These are phyloP conservation scores for Dyspetes luteomarginatus DNA, from an alignment of 2,888 invertebrate species.

Conservation along the genomic window DNA sequence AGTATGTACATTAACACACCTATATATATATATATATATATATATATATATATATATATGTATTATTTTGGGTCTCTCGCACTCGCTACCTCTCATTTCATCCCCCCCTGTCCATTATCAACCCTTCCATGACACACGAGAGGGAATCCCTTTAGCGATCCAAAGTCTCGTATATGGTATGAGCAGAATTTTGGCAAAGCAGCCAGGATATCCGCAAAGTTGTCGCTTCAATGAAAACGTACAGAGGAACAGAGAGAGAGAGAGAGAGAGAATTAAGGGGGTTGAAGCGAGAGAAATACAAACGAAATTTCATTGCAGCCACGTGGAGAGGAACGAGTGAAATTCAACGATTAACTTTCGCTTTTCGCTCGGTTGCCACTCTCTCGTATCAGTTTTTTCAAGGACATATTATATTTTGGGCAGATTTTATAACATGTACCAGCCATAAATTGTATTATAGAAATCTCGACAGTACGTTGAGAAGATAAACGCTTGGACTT, in stretches of 20 bases:
- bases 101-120: neutral
- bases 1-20: neutral
- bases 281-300: constrained; percentile 18
- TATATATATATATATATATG: neutral
- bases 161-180: constrained; percentile 44
- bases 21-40: neutral
- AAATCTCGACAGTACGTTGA: constrained; percentile 23
- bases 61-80: constrained; percentile 59
- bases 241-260: neutral
- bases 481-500: constrained; percentile 25
- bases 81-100: constrained; percentile 30
- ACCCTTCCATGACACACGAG: constrained; percentile 9
- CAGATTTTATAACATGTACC: too few relatives aligned
- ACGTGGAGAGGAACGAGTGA: constrained; percentile 55
- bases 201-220: constrained; percentile 57
- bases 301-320: constrained; percentile 57
- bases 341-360: constrained; percentile 58
- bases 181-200: constrained; percentile 25
- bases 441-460: constrained; percentile 2
- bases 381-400: neutral
- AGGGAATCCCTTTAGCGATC: constrained; percentile 48
- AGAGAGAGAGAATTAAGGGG: neutral
- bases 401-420: neutral
- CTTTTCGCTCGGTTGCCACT: constrained; percentile 30
- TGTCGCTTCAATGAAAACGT: constrained; percentile 58